Conservation (phyloP, 92 coral and sea anemone genomes). For the Epizoanthus fatuus region DNA sequence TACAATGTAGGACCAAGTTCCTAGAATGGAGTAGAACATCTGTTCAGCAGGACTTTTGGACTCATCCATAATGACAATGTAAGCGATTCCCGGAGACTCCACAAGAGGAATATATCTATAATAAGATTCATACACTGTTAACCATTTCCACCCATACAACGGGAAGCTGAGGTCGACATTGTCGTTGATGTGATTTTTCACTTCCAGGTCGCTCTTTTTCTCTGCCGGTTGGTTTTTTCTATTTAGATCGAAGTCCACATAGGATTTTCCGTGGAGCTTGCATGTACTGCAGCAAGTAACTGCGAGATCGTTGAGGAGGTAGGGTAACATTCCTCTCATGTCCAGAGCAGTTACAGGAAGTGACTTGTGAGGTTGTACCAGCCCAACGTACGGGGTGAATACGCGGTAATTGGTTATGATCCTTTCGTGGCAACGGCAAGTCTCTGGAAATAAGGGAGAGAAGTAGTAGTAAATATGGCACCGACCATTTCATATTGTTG, state of each 20-base stretch:
- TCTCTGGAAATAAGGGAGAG: constrained; percentile 62
- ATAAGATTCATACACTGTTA: constrained; percentile 51
- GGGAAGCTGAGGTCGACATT: constrained; percentile 83
- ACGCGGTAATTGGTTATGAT: constrained; percentile 81
- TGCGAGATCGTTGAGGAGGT: constrained; percentile 73
- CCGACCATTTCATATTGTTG: too few relatives aligned
- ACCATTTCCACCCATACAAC: constrained; percentile 89
- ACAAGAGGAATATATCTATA: constrained; percentile 81
- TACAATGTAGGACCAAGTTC: constrained; percentile 74
- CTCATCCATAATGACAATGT: constrained; percentile 70
- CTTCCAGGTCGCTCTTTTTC: constrained; percentile 62
- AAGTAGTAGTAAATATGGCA: too few relatives aligned
- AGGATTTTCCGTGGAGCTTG: constrained; percentile 80
- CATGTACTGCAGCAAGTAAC: constrained; percentile 82
- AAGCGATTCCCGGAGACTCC: constrained; percentile 87
- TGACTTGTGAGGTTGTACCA: not conserved
- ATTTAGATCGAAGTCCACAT: constrained; percentile 76
- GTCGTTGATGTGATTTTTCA: constrained; percentile 60
- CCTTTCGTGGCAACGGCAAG: constrained; percentile 85
- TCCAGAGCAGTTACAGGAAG: constrained; percentile 35
- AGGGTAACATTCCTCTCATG: constrained; percentile 88
- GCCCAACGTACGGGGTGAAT: constrained; percentile 82
- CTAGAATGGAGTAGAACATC: constrained; percentile 59
- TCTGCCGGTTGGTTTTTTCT: constrained; percentile 71
- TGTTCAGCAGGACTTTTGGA: constrained; percentile 54